Conservation (phyloP, 2,888 invertebrate species). For the Melanostoma scalare region DNA sequence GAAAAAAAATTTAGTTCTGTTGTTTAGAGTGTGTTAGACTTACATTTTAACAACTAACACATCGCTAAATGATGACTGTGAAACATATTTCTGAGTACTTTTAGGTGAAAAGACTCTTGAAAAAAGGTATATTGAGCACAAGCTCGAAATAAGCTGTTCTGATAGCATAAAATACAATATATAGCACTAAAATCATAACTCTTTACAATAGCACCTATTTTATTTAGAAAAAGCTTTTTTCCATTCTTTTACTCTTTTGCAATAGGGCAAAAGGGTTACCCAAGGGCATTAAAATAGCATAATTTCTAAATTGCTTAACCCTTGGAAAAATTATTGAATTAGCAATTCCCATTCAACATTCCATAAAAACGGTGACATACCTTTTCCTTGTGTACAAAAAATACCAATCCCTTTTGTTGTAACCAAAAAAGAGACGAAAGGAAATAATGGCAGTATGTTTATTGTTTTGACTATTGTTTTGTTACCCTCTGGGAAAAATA, state of each 20-base stretch:
- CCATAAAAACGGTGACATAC: constrained; percentile 15
- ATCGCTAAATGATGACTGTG: too few species aligned
- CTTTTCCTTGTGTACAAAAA: not conserved
- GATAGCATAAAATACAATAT: too few species aligned
- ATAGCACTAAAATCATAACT: too few species aligned
- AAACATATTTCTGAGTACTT: too few species aligned
- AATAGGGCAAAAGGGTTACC: constrained; percentile 15
- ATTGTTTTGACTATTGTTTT: constrained; percentile 22
- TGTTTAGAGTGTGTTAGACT: too few species aligned
- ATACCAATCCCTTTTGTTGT: constrained; percentile 1
- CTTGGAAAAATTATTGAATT: not conserved
- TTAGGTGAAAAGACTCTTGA: too few species aligned
- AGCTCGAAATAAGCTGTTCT: too few species aligned
- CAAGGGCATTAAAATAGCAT: constrained; percentile 2
- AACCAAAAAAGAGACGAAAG: constrained; percentile 1
- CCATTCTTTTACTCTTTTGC: not conserved
- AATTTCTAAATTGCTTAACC: not conserved
- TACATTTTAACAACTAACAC: too few species aligned
- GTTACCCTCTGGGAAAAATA: not conserved
- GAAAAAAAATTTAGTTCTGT: too few species aligned
- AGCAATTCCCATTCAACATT: constrained; percentile 1
- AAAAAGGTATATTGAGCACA: too few species aligned
- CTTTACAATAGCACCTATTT: too few species aligned
- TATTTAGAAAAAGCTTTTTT: too few species aligned
- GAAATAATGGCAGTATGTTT: constrained; percentile 2